phyloP scores from a whole-genome alignment of 2,113 vertebrate species.

The Pseudorasbora parva region DNA sequence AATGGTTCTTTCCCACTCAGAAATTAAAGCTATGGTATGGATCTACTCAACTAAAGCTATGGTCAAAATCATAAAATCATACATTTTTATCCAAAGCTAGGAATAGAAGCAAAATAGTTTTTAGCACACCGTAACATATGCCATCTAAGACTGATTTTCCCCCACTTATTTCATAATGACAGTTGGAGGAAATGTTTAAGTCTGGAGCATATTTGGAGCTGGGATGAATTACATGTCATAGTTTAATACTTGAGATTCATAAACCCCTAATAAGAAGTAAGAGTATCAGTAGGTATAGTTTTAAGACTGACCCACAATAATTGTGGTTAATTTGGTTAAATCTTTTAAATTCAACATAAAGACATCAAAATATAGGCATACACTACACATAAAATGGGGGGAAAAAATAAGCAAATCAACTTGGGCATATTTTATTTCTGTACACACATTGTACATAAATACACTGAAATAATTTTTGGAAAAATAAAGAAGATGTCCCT shows the following conservation, averaged over 20 bases:
- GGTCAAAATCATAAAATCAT: no score
- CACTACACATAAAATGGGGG: background rate
- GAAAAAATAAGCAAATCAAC: background rate
- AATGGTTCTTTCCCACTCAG: background rate
- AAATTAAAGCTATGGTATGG: no score
- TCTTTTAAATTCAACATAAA: background rate
- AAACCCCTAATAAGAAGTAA: background rate
- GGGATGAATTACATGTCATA: background rate
- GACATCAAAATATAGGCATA: background rate
- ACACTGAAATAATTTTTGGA: constrained; percentile 22
- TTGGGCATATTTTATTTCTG: constrained; percentile 44
- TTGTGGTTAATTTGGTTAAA: background rate
- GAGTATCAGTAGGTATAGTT: background rate
- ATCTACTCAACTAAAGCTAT: no score
- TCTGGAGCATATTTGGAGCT: background rate
- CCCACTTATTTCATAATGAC: background rate
- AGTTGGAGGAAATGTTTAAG: background rate
- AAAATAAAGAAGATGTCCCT: constrained; percentile 32
- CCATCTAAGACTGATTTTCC: no score
- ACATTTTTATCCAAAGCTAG: no score
- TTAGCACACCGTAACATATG: no score
- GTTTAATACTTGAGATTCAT: background rate
- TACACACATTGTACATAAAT: constrained; percentile 43
- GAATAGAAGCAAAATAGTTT: background rate
- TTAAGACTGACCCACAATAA: background rate